phyloP scores from a whole-genome alignment of 1,140 invertebrate genomes.

The Drosophila sulfurigaster region DNA sequence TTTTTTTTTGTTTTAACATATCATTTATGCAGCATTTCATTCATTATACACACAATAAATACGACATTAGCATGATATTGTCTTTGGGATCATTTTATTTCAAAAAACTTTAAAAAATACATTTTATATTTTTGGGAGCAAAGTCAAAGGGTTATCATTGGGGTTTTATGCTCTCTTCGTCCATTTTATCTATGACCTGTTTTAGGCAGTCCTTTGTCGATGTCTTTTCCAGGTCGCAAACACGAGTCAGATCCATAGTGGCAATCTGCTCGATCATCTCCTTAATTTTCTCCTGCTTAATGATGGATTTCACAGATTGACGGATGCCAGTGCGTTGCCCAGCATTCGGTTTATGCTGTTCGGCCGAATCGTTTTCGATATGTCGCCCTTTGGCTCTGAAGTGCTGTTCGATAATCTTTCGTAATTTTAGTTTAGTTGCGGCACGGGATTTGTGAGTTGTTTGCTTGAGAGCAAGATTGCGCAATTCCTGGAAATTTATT shows the following conservation, averaged over 20 bases:
- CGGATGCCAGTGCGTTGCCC: constrained; percentile 70
- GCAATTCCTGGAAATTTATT: constrained; percentile 78
- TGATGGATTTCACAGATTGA: constrained; percentile 85
- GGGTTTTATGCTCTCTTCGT: constrained; percentile 57
- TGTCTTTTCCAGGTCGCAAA: constrained; percentile 81
- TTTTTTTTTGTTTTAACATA: constrained; percentile 8
- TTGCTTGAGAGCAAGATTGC: constrained; percentile 70
- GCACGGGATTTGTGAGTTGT: constrained; percentile 64
- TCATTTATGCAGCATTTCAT: constrained; percentile 14
- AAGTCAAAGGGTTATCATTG: constrained; percentile 25
- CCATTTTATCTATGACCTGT: constrained; percentile 82
- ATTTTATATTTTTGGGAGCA: background rate
- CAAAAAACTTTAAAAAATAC: constrained; percentile 1
- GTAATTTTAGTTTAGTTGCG: constrained; percentile 70
- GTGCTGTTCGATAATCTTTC: constrained; percentile 77
- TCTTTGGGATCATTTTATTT: constrained; percentile 23
- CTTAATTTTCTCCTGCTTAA: constrained; percentile 86
- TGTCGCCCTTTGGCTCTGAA: constrained; percentile 74
- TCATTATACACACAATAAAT: constrained; percentile 17
- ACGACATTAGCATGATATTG: constrained; percentile 2
- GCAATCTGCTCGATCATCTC: constrained; percentile 85
- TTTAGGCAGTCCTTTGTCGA: constrained; percentile 83
- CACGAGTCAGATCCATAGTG: constrained; percentile 77
- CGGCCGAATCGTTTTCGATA: constrained; percentile 73
- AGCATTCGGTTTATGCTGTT: constrained; percentile 41